Base-by-base conservation (phyloP, 2,888 invertebrate species). In the Cephus pygmeus region DNA sequence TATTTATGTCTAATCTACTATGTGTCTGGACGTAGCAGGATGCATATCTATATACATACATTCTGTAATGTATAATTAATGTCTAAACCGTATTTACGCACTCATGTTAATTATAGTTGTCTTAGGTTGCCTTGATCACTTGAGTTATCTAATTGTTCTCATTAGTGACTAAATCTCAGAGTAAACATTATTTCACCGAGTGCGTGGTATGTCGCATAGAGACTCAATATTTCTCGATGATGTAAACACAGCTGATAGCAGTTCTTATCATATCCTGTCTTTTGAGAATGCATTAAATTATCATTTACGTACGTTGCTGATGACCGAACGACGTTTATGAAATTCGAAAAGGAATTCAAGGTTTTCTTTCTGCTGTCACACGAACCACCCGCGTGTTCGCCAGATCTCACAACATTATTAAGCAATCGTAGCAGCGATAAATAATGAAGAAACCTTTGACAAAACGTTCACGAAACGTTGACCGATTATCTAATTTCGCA, bases 181-280 rank as follows among this genome's bases (percentile, higher is more conserved):
- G 56, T 56, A 23, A 23, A 56, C 56, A 56, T 23, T 23, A 56
- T 56, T 15, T 23, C 23, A 56, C 56, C 23, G 23, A 56, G 23
- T 56, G 15, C 23, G 23, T 56, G 15, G 15, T 23, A 34, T 31
- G 71, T 71, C 71, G 71, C 30, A 34, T 9, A 71, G 31, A 31
- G 71, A 23, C 71, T 33, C 71, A 31, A 12, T 33, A 30, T 34
- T 31, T 12, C 3, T 31, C 31, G 31, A 71, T 31, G 71, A 34
- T 71, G 33, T 71, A 71, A 71, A 71, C 71, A 71, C 71, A 71
- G 71, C 71, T 71, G 71, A 71, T 31, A 71, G 33, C 71, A 31
- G 31, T 15, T 31, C 33, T 23, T 56, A 56, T 56, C 56, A 23
- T 56, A 23, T 56, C 56, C 56, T 34, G 71, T 71, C 71, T 31